Percentiles rank a stretch among this genome's conserved stretches.
These are phyloP conservation scores for Phymastichus coffea DNA, from an alignment of 1,140 invertebrate genomes.

Conservation along the genomic window DNA sequence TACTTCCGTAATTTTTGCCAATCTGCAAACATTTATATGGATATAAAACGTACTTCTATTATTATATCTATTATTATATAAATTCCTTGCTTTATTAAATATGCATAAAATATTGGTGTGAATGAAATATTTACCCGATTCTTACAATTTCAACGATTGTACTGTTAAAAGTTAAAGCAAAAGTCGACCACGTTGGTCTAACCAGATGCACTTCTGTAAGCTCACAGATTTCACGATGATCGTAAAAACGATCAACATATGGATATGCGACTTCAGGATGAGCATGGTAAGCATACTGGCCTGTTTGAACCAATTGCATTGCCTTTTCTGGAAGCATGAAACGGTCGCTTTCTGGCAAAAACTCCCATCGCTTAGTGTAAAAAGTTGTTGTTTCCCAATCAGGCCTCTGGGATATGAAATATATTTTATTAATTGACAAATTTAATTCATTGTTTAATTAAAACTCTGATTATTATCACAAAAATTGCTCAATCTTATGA, in stretches of 20 bases:
- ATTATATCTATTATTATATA: too few species aligned
- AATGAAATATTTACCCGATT: conserved; percentile 30
- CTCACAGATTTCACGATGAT: conserved; percentile 32
- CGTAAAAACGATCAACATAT: conserved; percentile 27
- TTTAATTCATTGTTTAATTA: too few species aligned
- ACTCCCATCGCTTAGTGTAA: conserved; percentile 14
- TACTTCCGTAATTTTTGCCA: neutral
- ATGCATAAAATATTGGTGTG: too few species aligned
- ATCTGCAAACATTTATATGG: neutral
- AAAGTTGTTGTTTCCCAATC: conserved; percentile 15
- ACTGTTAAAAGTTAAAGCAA: conserved; percentile 27
- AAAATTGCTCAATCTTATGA: too few species aligned
- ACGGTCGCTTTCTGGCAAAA: conserved; percentile 20
- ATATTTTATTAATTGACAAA: too few species aligned
- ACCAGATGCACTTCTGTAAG: conserved; percentile 30
- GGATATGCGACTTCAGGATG: conserved; percentile 30
- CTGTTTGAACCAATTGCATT: conserved; percentile 20
- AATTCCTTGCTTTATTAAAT: too few species aligned
- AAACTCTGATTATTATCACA: too few species aligned
- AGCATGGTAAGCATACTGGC: conserved; percentile 32
- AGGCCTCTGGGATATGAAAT: too few species aligned
- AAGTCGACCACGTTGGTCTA: conserved; percentile 12
- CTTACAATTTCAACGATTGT: conserved; percentile 29
- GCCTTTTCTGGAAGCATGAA: conserved; percentile 21
- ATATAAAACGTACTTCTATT: too few species aligned